Base-by-base conservation (phyloP, 1,140 invertebrate species). In the Brachionus paranguensis region DNA sequence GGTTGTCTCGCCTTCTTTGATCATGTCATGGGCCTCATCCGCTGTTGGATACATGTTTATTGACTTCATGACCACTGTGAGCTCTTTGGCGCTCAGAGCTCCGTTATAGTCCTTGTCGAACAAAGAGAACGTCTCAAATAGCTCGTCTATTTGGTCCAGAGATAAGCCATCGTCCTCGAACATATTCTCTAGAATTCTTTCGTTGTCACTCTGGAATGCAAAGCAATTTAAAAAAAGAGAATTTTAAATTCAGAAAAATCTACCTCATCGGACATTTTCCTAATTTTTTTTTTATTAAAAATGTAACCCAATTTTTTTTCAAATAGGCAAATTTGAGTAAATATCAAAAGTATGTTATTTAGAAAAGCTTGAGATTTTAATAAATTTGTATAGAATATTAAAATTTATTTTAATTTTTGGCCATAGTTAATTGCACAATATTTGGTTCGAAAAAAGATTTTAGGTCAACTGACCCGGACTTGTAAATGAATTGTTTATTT, bases 141-240 rank as follows among this genome's bases (percentile, higher is more conserved):
- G 53, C 33, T 81, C 78, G n/a, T 81, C 78, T 20, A 81, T 64
- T 68, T 81, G 78, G 43, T 81, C 78, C 14, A 81, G 33, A 17
- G 20, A 20, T 4, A 81, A 14, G 14, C 43, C 78, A 68, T 64
- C 78, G 2, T 81, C 53, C 10, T 60, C 53, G 8, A 60, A 60
- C 53, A 60, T 60, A 3, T 60, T 24, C 20, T 60, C 20, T 60
- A 60, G 17, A 20, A 60, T 20, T 60, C 53, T 60, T 60, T 43
- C 20, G 17, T 24, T 76, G 24, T 76, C 20, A 27, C 72, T 76
- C 43, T 50, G 11, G 11, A 76, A 14, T 50, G 12, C 24, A 29
- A 50, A 53, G 12, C 50, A 76, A 50, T 27, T 20, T 53, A 50
- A 47, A 4, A 76, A 27, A 50, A 47, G 11, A 43, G 20, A 72